These are phyloP conservation scores for Macheiramphus alcinus DNA, from an alignment of 2,113 vertebrate genomes.

Conservation along the genomic window DNA sequence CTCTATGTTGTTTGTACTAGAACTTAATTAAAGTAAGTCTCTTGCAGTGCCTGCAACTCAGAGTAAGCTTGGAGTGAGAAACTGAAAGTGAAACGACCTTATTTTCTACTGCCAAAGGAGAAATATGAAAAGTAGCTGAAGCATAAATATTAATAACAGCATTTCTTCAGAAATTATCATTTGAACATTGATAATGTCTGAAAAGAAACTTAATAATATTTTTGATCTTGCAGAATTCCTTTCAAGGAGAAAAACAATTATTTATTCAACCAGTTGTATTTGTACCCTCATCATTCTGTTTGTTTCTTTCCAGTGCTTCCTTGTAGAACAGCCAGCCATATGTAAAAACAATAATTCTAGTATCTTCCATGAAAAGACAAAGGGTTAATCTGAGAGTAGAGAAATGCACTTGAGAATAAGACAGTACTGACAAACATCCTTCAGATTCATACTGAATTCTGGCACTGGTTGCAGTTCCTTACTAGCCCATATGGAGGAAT, in stretches of 20 bases:
- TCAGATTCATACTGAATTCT: background rate
- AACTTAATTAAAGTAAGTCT: background rate
- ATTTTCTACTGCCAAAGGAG: background rate
- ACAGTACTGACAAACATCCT: background rate
- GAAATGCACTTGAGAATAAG: background rate
- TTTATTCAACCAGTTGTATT: background rate
- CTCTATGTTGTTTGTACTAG: background rate
- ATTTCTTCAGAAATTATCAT: background rate
- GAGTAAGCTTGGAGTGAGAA: background rate
- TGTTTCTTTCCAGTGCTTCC: background rate
- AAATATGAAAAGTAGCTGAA: background rate
- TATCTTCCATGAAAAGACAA: background rate
- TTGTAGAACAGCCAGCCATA: background rate
- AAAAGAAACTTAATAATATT: background rate
- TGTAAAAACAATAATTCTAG: background rate
- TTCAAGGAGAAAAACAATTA: background rate
- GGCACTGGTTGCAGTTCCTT: background rate
- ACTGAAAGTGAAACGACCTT: conserved; percentile 49
- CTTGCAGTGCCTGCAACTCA: background rate
- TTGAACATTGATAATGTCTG: background rate
- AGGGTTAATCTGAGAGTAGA: background rate
- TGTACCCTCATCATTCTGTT: background rate
- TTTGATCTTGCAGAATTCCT: background rate
- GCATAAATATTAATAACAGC: background rate
- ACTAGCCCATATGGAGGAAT: background rate